A percentile compares a stretch with the other conserved stretches of the same genome.
These are phyloP conservation scores for Zygothrica quintamaculata DNA, from an alignment of 2,888 invertebrate genomes.

Conservation along the genomic window DNA sequence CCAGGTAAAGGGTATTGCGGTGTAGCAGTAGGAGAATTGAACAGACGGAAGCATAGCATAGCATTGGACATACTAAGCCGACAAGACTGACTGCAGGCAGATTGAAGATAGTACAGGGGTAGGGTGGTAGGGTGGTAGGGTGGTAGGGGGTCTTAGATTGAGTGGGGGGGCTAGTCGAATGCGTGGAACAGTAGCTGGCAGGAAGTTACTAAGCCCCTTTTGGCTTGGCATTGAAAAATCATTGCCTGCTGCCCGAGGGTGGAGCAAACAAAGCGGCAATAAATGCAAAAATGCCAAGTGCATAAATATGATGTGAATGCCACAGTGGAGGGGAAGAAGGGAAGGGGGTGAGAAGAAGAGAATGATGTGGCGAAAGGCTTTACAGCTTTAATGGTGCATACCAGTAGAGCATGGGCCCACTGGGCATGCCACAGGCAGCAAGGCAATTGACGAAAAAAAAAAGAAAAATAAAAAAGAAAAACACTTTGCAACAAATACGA, in stretches of 20 bases:
- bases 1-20: background rate
- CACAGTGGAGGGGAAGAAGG: background rate
- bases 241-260: slow-evolving; percentile 32
- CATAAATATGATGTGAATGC: slow-evolving; percentile 61
- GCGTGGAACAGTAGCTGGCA: slow-evolving; percentile 37
- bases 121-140: background rate
- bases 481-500: background rate
- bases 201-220: slow-evolving; percentile 48
- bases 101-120: slow-evolving; percentile 4
- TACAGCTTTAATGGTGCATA: slow-evolving; percentile 73
- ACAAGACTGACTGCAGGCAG: slow-evolving; percentile 70
- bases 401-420: slow-evolving; percentile 39
- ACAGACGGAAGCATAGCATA: slow-evolving; percentile 28
- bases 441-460: slow-evolving; percentile 12
- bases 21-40: background rate
- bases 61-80: slow-evolving; percentile 58
- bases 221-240: slow-evolving; percentile 75
- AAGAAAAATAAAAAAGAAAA: slow-evolving; percentile 13
- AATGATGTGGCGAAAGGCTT: slow-evolving; percentile 38
- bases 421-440: slow-evolving; percentile 25
- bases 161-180: too few species aligned
- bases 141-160: too few species aligned
- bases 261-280: slow-evolving; percentile 56
- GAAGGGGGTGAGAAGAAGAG: background rate
- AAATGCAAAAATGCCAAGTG: slow-evolving; percentile 73